These are phyloP conservation scores for Platysternon megacephalum DNA, from an alignment of 2,113 vertebrate genomes.

Conservation along the genomic window DNA sequence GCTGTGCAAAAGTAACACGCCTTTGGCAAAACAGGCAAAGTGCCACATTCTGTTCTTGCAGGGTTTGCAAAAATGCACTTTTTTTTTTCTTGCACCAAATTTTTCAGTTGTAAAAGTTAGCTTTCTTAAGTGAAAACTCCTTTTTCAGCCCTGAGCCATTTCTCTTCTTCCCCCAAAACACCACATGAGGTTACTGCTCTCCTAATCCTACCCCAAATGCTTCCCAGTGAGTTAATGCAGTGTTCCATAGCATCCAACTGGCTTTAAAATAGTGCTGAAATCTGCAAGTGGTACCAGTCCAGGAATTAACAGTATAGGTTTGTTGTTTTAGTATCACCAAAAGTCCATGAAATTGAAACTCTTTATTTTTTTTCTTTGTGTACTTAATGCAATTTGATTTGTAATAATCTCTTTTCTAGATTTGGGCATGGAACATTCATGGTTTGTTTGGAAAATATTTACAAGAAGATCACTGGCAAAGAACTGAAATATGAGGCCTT, in stretches of 20 bases:
- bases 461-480: conserved; percentile 89
- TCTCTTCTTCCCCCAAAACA: not conserved
- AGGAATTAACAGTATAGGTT: not conserved
- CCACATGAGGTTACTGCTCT: not conserved
- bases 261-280: not conserved
- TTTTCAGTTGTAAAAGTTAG: not conserved
- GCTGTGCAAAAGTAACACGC: fast-evolving
- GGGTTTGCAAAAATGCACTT: not conserved
- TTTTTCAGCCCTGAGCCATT: not conserved
- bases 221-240: not conserved
- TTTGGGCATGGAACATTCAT: conserved; percentile 91
- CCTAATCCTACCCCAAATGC: not conserved
- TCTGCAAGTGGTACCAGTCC: not conserved
- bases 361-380: fast-evolving
- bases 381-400: not conserved
- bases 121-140: not conserved
- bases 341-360: not conserved
- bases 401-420: conserved; percentile 51
- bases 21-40: not conserved
- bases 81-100: not conserved
- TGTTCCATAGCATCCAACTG: no score
- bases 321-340: not conserved
- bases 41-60: not conserved
- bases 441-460: conserved; percentile 90
- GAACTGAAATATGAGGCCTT: conserved; percentile 86